These are phyloP conservation scores for Ips typographus DNA, from an alignment of 1,140 invertebrate species.

Conservation along the genomic window DNA sequence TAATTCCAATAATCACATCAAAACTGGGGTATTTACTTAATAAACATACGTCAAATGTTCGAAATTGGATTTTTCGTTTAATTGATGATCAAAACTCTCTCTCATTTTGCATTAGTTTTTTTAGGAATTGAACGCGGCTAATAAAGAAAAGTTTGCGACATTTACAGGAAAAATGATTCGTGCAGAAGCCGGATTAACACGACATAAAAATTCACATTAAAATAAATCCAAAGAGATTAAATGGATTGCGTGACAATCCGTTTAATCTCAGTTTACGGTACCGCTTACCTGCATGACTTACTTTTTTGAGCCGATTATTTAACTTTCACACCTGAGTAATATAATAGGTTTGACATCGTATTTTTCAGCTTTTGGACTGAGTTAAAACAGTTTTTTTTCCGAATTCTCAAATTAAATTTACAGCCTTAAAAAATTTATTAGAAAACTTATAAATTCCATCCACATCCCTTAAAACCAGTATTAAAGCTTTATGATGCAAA, in stretches of 20 bases:
- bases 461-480: too few relatives aligned
- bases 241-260: not conserved
- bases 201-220: constrained; percentile 3
- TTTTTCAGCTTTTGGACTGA: not conserved
- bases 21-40: too few relatives aligned
- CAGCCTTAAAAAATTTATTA: not conserved
- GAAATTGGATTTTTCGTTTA: too few relatives aligned
- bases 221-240: not conserved
- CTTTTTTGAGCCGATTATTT: not conserved
- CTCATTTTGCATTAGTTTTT: too few relatives aligned
- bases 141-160: too few relatives aligned
- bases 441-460: not conserved
- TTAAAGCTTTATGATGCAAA: too few relatives aligned
- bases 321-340: not conserved
- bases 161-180: not conserved
- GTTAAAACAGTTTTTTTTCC: not conserved
- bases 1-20: too few relatives aligned
- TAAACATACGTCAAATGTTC: too few relatives aligned
- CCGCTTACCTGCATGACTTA: not conserved
- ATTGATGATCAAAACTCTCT: too few relatives aligned
- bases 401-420: not conserved
- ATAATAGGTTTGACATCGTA: not conserved
- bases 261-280: not conserved
- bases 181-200: constrained; percentile 2
- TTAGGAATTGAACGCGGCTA: too few relatives aligned